Conservation (phyloP, 2,888 invertebrate genomes). For the Unio delphinus region DNA sequence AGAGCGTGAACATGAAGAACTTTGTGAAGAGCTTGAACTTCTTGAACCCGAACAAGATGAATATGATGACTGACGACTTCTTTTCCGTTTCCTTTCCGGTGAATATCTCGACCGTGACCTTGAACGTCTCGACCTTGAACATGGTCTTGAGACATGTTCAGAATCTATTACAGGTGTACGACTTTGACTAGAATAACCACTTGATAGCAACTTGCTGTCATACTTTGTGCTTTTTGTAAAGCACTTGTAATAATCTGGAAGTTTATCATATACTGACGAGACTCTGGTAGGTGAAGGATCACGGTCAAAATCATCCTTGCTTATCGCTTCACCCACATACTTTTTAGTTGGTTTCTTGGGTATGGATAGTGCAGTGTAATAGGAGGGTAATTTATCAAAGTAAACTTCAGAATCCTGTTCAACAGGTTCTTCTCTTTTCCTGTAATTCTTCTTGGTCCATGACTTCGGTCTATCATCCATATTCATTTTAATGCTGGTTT, state of each 20-base stretch:
- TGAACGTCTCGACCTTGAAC: slow-evolving; percentile 22
- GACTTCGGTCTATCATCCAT: slow-evolving; percentile 1
- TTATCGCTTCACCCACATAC: slow-evolving; percentile 29
- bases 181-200: slow-evolving; percentile 45
- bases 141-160: slow-evolving; percentile 26
- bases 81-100: slow-evolving; percentile 9
- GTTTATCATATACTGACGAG: slow-evolving; percentile 48
- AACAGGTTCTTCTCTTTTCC: slow-evolving; percentile 17
- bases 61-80: slow-evolving; percentile 23
- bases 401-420: slow-evolving; percentile 24
- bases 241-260: slow-evolving; percentile 66
- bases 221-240: slow-evolving; percentile 69
- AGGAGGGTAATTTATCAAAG: slow-evolving; percentile 66
- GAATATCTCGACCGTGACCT: slow-evolving; percentile 5
- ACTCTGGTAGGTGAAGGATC: slow-evolving; percentile 48
- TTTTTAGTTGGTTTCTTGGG: slow-evolving; percentile 48
- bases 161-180: slow-evolving; percentile 27
- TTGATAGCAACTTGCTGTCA: slow-evolving; percentile 31
- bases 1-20: slow-evolving; percentile 11
- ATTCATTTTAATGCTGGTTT: background rate
- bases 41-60: slow-evolving; percentile 40
- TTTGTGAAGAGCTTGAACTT: slow-evolving; percentile 25
- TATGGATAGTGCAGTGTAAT: slow-evolving; percentile 60
- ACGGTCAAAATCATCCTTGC: slow-evolving; percentile 42
- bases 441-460: slow-evolving; percentile 22